Percentiles rank a stretch among this genome's conserved stretches.
Evolutionary conservation across 1,140 invertebrate genomes (phyloP).

Genomic region (Drosophila ohnishii): DNA sequence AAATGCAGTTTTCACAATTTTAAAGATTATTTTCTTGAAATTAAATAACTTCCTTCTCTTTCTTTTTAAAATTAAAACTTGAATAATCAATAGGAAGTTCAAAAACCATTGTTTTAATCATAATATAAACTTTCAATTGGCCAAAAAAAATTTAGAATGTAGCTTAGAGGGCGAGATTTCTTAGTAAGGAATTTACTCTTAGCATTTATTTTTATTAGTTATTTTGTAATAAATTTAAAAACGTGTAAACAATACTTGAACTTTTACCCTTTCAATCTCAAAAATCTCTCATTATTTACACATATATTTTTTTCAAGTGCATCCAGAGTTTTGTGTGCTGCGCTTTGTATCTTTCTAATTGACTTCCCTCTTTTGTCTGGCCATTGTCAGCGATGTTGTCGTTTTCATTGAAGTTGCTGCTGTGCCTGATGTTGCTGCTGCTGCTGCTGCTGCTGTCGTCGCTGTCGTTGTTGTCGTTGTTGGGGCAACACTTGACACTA

Average conservation of each 20-base stretch:
- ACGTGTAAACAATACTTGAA: not conserved
- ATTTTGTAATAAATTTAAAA: not conserved
- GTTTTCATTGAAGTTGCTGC: constrained; percentile 67
- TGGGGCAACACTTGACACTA: constrained; percentile 79
- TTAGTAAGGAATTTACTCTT: not conserved
- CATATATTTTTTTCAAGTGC: not conserved
- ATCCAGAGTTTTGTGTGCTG: constrained; percentile 39
- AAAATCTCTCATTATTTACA: not conserved
- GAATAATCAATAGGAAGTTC: no score
- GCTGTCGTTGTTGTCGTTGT: constrained; percentile 46
- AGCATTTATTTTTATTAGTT: no score
- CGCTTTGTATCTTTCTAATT: constrained; percentile 79
- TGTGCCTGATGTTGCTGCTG: constrained; percentile 23
- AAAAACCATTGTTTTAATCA: no score
- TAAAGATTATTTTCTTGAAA: not conserved
- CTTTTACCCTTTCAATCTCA: not conserved
- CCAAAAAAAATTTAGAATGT: not conserved
- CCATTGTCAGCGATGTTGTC: constrained; percentile 67
- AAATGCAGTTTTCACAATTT: not conserved
- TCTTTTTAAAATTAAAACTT: no score
- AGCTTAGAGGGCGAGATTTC: not conserved
- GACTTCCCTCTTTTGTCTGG: constrained; percentile 77
- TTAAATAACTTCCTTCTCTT: no score
- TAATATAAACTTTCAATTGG: not conserved
- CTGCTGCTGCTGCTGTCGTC: constrained; percentile 22